phyloP scores from a whole-genome alignment of 2,888 invertebrate genomes.

The Rhopalosiphum nymphaeae region DNA sequence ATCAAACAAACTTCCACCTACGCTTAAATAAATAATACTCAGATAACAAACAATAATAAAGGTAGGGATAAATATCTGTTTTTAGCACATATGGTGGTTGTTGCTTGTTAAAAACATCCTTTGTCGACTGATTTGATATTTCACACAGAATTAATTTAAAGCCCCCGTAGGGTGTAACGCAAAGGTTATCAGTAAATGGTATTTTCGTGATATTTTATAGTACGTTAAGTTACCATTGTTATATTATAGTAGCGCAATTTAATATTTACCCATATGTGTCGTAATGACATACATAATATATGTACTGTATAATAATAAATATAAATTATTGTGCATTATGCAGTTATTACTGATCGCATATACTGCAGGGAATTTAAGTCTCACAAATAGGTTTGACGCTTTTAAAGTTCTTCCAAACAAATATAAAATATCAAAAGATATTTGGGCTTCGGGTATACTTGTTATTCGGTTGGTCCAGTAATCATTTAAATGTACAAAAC shows the following conservation, averaged over 20 bases:
- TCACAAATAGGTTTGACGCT: background rate
- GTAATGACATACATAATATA: background rate
- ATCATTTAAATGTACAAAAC: background rate
- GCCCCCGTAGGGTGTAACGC: background rate
- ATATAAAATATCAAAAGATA: background rate
- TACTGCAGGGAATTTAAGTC: background rate
- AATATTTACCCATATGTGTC: background rate
- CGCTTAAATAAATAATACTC: background rate
- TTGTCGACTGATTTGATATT: constrained; percentile 12
- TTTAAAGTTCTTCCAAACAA: background rate
- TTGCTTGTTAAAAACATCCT: background rate
- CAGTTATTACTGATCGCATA: background rate
- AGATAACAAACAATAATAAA: background rate
- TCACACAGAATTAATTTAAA: constrained; percentile 19
- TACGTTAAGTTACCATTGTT: background rate
- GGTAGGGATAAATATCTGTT: background rate
- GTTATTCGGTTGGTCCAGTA: background rate
- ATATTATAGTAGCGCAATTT: background rate
- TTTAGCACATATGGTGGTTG: background rate
- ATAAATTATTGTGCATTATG: background rate
- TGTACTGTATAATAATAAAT: background rate
- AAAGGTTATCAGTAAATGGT: constrained; percentile 6
- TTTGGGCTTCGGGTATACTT: background rate
- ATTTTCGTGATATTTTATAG: constrained; percentile 24
- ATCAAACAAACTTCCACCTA: background rate